Evolutionary conservation across 2,888 invertebrate species (phyloP).

Genomic region (Acanthopleura granulata): DNA sequence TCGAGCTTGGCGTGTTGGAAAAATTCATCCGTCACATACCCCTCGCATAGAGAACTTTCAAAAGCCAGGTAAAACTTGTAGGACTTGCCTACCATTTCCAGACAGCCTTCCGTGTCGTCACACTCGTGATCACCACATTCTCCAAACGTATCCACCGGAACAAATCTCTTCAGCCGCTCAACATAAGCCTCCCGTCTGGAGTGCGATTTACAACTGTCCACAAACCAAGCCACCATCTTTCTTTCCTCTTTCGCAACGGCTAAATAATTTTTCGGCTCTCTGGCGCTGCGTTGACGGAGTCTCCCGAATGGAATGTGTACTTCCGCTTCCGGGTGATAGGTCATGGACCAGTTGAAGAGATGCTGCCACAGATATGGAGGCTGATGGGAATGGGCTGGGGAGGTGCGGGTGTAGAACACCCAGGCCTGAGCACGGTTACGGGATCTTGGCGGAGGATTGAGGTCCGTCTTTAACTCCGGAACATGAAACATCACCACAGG

Average conservation of each 20-base stretch:
- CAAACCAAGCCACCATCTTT: slow-evolving; percentile 34
- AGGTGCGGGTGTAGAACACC: not conserved
- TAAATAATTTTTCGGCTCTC: slow-evolving; percentile 25
- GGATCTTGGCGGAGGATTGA: not conserved
- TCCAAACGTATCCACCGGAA: slow-evolving; percentile 32
- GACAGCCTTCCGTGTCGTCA: slow-evolving; percentile 13
- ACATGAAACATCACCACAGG: slow-evolving; percentile 35
- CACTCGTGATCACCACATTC: slow-evolving; percentile 28
- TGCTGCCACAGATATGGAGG: slow-evolving; percentile 16
- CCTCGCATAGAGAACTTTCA: slow-evolving; percentile 45
- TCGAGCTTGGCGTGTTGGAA: slow-evolving; percentile 30
- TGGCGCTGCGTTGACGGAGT: slow-evolving; percentile 11
- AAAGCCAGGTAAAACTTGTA: slow-evolving; percentile 49
- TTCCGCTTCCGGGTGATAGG: slow-evolving; percentile 43
- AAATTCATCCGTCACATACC: slow-evolving; percentile 49
- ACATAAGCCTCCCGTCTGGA: slow-evolving; percentile 32
- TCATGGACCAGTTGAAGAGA: slow-evolving; percentile 46
- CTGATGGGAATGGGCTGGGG: slow-evolving; percentile 7
- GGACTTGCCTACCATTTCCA: slow-evolving; percentile 23
- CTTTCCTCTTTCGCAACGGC: slow-evolving; percentile 29
- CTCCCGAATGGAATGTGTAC: slow-evolving; percentile 36
- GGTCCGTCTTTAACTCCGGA: slow-evolving; percentile 23
- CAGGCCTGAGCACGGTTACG: not conserved
- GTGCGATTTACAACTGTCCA: slow-evolving; percentile 34
- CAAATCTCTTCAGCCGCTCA: slow-evolving; percentile 28